Evolutionary conservation across 2,888 invertebrate genomes (phyloP).

Genomic region (Leucophenga montana): DNA sequence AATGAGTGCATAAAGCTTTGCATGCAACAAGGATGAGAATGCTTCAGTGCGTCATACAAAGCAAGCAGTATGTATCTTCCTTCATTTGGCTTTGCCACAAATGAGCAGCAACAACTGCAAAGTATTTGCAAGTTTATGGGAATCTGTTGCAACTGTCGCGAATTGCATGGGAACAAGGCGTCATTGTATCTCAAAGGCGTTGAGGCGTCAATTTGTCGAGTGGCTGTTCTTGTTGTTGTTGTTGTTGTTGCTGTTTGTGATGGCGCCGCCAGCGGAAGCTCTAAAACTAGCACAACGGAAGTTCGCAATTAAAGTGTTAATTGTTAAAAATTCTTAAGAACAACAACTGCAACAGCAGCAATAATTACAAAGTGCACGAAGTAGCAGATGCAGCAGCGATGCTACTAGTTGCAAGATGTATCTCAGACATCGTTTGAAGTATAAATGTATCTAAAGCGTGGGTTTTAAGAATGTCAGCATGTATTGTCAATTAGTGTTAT

Average conservation of each 20-base stretch:
- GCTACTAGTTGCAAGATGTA: no score
- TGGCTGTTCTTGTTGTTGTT: no score
- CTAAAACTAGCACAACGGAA: constrained; percentile 55
- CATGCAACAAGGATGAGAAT: constrained; percentile 40
- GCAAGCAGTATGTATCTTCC: no score
- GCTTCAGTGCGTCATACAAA: not conserved
- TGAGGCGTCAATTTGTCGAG: no score
- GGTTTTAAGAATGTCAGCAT: no score
- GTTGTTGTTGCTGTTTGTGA: no score
- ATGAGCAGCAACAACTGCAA: not conserved
- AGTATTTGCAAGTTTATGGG: not conserved
- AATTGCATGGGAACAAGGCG: no score
- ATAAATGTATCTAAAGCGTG: no score
- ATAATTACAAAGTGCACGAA: not conserved
- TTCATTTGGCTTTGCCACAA: not conserved
- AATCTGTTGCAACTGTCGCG: not conserved
- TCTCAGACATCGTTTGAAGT: no score
- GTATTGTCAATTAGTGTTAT: no score
- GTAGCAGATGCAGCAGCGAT: no score
- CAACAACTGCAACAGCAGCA: constrained; percentile 8
- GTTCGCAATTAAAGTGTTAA: constrained; percentile 65
- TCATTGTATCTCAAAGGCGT: no score
- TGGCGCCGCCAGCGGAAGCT: constrained; percentile 24
- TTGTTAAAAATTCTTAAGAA: constrained; percentile 63
- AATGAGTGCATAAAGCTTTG: constrained; percentile 25